Percentiles rank a stretch among this genome's conserved stretches.
These are phyloP conservation scores for Peromyscus melanophrys DNA, from an alignment of 2,797 vertebrate species.

Conservation along the genomic window DNA sequence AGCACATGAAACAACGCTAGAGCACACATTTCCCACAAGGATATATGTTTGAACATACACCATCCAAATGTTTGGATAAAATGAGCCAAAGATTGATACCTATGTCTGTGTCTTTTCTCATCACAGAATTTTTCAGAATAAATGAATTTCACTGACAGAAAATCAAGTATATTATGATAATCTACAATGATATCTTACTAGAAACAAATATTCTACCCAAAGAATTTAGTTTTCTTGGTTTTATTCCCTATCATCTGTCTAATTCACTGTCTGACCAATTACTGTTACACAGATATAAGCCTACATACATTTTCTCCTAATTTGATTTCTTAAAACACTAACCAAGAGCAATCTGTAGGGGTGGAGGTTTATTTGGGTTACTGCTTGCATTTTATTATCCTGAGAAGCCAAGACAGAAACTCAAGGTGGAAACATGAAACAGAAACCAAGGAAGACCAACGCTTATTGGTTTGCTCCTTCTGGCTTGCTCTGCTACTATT, in stretches of 20 bases:
- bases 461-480: background rate
- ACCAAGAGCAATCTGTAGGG: too few species aligned
- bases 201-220: background rate
- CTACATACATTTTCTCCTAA: background rate
- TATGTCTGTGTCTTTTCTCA: background rate
- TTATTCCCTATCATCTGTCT: background rate
- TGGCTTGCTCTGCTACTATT: too few species aligned
- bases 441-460: background rate
- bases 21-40: conserved; percentile 3
- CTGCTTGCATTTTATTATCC: background rate
- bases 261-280: background rate
- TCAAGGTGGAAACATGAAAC: background rate
- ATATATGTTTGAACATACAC: background rate
- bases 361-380: background rate
- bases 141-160: background rate
- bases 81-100: background rate
- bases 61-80: background rate
- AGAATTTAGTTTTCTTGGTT: background rate
- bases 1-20: background rate
- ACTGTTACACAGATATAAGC: background rate
- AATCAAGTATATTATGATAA: background rate
- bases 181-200: background rate
- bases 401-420: background rate
- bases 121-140: background rate
- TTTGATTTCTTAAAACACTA: background rate